Evolutionary conservation across 2,888 invertebrate species (phyloP).

Genomic region (Pinctada fucata): DNA sequence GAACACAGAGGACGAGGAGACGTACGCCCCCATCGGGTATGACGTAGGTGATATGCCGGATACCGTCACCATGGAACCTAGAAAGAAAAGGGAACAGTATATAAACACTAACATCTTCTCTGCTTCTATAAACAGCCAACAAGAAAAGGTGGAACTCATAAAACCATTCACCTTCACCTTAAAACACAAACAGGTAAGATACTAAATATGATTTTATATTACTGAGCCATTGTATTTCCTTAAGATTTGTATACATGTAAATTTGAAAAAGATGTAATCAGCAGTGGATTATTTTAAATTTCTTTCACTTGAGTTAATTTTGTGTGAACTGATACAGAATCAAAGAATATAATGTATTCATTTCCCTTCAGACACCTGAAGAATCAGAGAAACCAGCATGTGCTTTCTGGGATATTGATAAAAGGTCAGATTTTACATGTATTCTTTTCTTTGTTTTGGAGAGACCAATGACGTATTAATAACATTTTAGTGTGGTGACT

Average conservation of each 20-base stretch:
- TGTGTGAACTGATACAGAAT: no score
- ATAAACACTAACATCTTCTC: slow-evolving; percentile 72
- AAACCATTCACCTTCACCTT: slow-evolving; percentile 90
- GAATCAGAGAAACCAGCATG: slow-evolving; percentile 27
- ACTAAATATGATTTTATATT: neutral
- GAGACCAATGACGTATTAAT: no score
- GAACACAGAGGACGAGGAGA: slow-evolving; percentile 7
- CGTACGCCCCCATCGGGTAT: neutral
- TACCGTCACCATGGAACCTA: slow-evolving; percentile 19
- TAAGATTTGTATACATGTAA: neutral
- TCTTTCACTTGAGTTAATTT: no score
- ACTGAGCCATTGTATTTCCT: neutral
- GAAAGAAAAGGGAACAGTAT: slow-evolving; percentile 15
- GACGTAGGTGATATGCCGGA: slow-evolving; percentile 4
- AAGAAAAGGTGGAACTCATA: slow-evolving; percentile 34
- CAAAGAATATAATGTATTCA: no score
- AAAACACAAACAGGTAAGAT: slow-evolving; percentile 83
- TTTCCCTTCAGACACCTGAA: slow-evolving; percentile 5
- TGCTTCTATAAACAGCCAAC: slow-evolving; percentile 62
- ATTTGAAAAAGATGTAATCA: no score
- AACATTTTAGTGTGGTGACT: no score
- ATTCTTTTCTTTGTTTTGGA: no score
- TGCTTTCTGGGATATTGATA: slow-evolving; percentile 55
- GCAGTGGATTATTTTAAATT: no score
- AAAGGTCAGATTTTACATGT: slow-evolving; percentile 21